phyloP scores from a whole-genome alignment of 2,888 invertebrate species.

The Dioctria linearis region DNA sequence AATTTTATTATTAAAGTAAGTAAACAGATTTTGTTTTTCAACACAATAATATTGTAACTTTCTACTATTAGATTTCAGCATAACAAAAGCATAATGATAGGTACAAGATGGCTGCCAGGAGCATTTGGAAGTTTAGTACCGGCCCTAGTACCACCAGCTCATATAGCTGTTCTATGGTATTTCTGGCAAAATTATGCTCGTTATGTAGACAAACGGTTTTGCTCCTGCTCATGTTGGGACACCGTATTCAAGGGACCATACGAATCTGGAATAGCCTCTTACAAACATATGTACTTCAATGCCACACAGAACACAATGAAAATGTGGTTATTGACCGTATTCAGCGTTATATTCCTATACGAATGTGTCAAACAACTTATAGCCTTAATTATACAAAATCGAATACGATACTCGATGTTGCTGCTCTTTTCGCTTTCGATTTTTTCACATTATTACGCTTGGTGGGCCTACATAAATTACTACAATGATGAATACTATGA shows the following conservation, averaged over 20 bases:
- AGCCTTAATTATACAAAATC: constrained; percentile 71
- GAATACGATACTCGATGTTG: constrained; percentile 76
- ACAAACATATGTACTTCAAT: constrained; percentile 82
- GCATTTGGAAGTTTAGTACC: constrained; percentile 71
- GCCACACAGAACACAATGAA: constrained; percentile 77
- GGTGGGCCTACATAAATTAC: constrained; percentile 81
- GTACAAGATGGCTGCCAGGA: constrained; percentile 69
- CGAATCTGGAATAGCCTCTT: constrained; percentile 79
- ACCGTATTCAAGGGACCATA: constrained; percentile 83
- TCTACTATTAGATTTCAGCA: constrained; percentile 17
- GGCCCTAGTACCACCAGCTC: constrained; percentile 75
- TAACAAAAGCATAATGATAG: constrained; percentile 64
- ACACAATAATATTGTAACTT: background rate
- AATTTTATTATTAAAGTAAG: background rate
- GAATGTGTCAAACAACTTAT: constrained; percentile 76
- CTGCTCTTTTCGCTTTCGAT: constrained; percentile 76
- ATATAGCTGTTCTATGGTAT: constrained; percentile 76
- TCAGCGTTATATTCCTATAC: constrained; percentile 75
- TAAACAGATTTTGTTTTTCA: background rate
- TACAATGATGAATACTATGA: constrained; percentile 81
- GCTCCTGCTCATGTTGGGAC: constrained; percentile 84
- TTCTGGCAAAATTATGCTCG: constrained; percentile 80
- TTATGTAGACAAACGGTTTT: constrained; percentile 76
- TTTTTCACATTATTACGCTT: constrained; percentile 80
- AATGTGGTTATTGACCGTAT: constrained; percentile 77